phyloP scores from a whole-genome alignment of 92 coral and sea anemone genomes.

The Plumapathes pennacea region DNA sequence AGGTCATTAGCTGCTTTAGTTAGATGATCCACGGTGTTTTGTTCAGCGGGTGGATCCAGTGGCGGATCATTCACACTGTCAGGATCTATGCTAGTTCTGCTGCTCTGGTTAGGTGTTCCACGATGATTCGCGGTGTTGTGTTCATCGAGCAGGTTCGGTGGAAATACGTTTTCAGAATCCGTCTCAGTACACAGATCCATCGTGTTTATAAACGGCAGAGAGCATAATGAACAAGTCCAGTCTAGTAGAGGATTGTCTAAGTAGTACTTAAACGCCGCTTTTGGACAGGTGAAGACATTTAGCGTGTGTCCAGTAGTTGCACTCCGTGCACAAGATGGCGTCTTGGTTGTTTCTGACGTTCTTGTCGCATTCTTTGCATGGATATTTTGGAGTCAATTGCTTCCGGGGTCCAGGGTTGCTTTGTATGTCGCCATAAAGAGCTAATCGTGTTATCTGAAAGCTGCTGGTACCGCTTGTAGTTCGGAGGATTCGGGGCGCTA shows the following conservation, averaged over 20 bases:
- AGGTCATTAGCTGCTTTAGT: too few species aligned
- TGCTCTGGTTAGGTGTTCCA: too few species aligned
- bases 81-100: too few species aligned
- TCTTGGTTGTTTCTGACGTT: slow-evolving; percentile 28
- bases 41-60: too few species aligned
- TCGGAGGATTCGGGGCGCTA: too few species aligned
- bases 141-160: too few species aligned
- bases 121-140: too few species aligned
- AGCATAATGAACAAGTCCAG: slow-evolving; percentile 14
- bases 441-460: slow-evolving; percentile 20
- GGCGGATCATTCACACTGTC: too few species aligned
- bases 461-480: slow-evolving; percentile 11
- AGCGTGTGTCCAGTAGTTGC: slow-evolving; percentile 15
- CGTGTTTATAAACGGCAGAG: slow-evolving; percentile 10
- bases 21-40: too few species aligned
- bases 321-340: slow-evolving; percentile 33
- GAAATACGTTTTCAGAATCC: too few species aligned
- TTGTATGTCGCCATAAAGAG: slow-evolving; percentile 23
- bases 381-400: slow-evolving; percentile 8
- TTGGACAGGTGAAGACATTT: slow-evolving; percentile 27
- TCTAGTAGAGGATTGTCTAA: neutral
- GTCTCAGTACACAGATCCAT: too few species aligned
- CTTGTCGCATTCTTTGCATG: slow-evolving; percentile 20
- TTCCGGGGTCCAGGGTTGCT: slow-evolving; percentile 26
- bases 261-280: neutral